These are phyloP conservation scores for Aleiodes testaceus DNA, from an alignment of 2,888 invertebrate species.

Conservation along the genomic window DNA sequence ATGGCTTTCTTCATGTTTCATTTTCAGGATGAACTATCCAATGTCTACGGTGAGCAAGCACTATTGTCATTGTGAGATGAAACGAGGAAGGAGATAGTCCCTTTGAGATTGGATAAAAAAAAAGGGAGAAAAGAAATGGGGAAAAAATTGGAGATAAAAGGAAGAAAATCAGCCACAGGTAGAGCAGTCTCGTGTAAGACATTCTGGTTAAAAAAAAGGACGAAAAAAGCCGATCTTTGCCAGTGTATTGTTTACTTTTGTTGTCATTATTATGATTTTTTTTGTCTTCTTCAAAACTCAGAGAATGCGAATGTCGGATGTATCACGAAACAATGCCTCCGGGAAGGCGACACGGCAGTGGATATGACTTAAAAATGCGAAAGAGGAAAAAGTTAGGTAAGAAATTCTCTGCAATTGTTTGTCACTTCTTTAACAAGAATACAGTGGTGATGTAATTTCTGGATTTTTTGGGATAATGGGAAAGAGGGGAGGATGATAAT, in stretches of 20 bases:
- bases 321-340: constrained; percentile 51
- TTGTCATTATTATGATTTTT: constrained; percentile 19
- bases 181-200: neutral
- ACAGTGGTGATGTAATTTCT: neutral
- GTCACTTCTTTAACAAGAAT: neutral
- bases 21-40: too few relatives aligned
- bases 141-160: neutral
- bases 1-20: neutral
- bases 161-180: constrained; percentile 1
- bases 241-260: constrained; percentile 49
- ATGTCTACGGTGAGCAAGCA: neutral
- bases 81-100: constrained; percentile 8
- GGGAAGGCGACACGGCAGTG: constrained; percentile 34
- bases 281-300: too few relatives aligned
- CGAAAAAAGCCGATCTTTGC: constrained; percentile 40
- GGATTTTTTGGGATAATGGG: neutral
- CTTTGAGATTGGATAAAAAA: constrained; percentile 9
- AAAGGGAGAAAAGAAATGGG: constrained; percentile 2
- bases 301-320: constrained; percentile 44
- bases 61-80: constrained; percentile 18
- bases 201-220: too few relatives aligned
- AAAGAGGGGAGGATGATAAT: neutral
- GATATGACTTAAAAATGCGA: constrained; percentile 16
- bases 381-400: constrained; percentile 9
- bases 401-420: constrained; percentile 7